Evolutionary conservation across 2,113 vertebrate species (phyloP).

Genomic region (Hydropotes inermis): DNA sequence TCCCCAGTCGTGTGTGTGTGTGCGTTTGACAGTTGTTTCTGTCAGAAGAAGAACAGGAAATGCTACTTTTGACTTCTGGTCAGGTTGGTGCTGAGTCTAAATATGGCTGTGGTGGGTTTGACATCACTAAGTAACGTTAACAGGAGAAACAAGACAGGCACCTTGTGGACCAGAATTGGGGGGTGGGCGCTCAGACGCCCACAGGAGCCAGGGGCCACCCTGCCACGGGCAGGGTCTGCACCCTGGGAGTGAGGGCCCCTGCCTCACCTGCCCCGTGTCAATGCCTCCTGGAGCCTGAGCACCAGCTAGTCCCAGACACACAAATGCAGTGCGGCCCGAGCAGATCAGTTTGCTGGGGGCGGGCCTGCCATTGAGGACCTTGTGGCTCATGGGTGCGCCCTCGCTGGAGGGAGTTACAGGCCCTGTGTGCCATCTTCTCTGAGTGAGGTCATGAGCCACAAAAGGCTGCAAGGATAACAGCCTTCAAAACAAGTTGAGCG

Average conservation of each 20-base stretch:
- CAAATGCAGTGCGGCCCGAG: fast-evolving
- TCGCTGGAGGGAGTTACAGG: fast-evolving
- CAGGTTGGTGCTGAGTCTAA: not conserved
- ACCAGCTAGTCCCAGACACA: not conserved
- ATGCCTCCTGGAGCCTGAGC: not conserved
- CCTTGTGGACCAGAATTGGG: not conserved
- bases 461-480: not conserved
- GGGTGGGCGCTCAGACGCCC: not conserved
- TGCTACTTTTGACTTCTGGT: not conserved
- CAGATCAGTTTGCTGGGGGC: not conserved
- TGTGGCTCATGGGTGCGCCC: not conserved
- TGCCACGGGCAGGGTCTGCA: fast-evolving
- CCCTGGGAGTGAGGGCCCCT: not conserved
- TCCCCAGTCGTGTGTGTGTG: fast-evolving
- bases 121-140: fast-evolving
- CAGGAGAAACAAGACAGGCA: not conserved
- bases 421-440: not conserved
- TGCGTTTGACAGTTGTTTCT: not conserved
- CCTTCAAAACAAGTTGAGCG: not conserved
- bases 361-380: not conserved
- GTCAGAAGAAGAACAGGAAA: not conserved
- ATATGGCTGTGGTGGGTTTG: not conserved
- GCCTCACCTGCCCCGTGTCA: not conserved
- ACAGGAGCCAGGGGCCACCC: not conserved
- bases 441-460: not conserved